Conservation (phyloP, 2,888 invertebrate genomes). For the Lochmaea crataegi region DNA sequence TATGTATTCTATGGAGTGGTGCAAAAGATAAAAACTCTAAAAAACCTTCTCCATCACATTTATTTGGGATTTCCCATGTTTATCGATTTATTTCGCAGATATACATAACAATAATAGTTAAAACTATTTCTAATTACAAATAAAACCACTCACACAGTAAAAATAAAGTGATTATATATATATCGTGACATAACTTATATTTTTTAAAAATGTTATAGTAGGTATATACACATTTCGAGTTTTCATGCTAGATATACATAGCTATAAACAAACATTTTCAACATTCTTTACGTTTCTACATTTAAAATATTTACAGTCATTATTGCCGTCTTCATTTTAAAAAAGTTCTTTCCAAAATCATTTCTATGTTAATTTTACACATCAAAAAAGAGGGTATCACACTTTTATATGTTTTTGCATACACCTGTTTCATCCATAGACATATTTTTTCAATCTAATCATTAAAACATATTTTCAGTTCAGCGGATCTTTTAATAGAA, state of each 20-base stretch:
- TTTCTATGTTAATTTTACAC: conserved; percentile 18
- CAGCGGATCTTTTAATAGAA: no score
- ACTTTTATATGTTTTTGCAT: conserved; percentile 12
- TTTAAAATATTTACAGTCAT: conserved; percentile 59
- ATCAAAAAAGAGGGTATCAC: conserved; percentile 24
- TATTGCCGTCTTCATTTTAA: conserved; percentile 59
- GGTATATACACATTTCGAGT: conserved; percentile 56
- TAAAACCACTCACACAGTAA: not conserved
- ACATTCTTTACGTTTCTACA: conserved; percentile 51
- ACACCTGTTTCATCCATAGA: conserved; percentile 5
- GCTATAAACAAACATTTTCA: conserved; percentile 57
- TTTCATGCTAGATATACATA: conserved; percentile 51
- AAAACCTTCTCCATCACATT: no score
- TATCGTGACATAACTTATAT: conserved; percentile 24
- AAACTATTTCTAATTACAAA: not conserved
- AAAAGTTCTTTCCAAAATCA: conserved; percentile 19
- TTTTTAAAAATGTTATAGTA: conserved; percentile 20
- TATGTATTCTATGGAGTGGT: no score
- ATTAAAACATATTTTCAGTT: not conserved
- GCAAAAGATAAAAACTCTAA: no score
- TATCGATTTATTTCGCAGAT: not conserved
- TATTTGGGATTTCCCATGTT: not conserved
- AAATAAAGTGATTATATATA: not conserved
- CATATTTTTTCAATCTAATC: not conserved
- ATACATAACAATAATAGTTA: not conserved